Conservation (phyloP, 2,797 vertebrate species). For the Sphenopsis melanotis region DNA sequence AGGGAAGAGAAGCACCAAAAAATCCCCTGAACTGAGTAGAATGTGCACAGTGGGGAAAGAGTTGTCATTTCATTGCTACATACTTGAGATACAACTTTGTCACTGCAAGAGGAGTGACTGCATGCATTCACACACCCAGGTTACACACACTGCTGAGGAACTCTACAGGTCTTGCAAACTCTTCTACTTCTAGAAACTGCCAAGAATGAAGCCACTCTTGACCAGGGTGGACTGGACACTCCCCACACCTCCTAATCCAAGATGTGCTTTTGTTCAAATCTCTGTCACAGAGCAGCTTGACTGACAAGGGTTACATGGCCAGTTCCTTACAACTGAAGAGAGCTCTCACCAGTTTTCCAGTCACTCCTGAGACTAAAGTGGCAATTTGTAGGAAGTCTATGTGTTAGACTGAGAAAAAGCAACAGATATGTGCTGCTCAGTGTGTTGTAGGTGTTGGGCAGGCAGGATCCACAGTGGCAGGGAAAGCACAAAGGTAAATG, state of each 20-base stretch:
- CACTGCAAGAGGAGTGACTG: background rate
- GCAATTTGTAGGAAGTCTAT: background rate
- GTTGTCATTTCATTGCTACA: background rate
- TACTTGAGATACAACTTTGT: background rate
- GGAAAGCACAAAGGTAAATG: constrained; percentile 32
- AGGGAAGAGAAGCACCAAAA: background rate
- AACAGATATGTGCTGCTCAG: background rate
- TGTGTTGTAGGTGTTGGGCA: background rate
- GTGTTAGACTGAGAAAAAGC: background rate
- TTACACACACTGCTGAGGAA: background rate
- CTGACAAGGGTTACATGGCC: background rate
- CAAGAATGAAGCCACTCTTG: background rate
- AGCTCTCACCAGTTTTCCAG: background rate
- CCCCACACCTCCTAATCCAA: background rate
- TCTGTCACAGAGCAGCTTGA: background rate
- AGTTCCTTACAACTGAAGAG: background rate
- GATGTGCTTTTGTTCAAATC: background rate
- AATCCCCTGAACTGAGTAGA: accelerated
- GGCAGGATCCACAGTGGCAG: background rate
- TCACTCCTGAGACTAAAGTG: background rate
- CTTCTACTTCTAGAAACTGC: background rate
- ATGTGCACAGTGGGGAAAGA: background rate
- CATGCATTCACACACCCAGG: background rate
- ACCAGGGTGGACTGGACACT: background rate
- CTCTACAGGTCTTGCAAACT: background rate